Evolutionary conservation across 2,797 vertebrate species (phyloP).

Genomic region (Craterocephalus amniculus): DNA sequence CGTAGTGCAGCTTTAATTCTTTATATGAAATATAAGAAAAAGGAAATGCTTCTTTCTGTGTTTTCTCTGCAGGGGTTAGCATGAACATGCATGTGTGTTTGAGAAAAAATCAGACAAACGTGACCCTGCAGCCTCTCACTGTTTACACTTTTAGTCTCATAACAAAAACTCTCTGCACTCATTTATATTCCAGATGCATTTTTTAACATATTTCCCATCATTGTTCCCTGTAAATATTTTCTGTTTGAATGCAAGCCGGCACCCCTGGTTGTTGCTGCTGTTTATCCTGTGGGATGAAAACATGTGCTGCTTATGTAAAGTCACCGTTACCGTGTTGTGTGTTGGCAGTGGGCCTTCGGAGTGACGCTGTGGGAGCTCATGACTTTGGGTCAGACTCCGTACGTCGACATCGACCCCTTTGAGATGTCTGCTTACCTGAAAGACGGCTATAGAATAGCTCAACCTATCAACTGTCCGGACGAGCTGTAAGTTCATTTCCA

Average conservation of each 20-base stretch:
- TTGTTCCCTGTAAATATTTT: slow-evolving; percentile 64
- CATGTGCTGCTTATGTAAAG: not conserved
- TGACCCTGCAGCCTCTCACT: slow-evolving; percentile 1
- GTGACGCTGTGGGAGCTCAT: slow-evolving; percentile 98
- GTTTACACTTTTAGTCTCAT: slow-evolving; percentile 30
- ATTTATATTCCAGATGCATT: slow-evolving; percentile 42
- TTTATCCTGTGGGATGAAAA: slow-evolving; percentile 34
- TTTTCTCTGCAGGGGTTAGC: slow-evolving; percentile 8
- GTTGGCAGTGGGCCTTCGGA: slow-evolving; percentile 95
- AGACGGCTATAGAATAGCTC: slow-evolving; percentile 98
- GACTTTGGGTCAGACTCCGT: slow-evolving; percentile 98
- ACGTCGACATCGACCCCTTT: slow-evolving; percentile 98
- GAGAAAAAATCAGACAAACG: slow-evolving; percentile 1
- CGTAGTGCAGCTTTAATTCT: not conserved
- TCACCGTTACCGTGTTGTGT: slow-evolving; percentile 27
- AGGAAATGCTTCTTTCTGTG: slow-evolving; percentile 13
- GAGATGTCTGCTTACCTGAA: slow-evolving; percentile 99
- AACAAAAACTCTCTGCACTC: slow-evolving; percentile 25
- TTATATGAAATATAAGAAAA: not conserved
- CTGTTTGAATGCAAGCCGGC: slow-evolving; percentile 37
- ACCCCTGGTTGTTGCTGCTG: not conserved
- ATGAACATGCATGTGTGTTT: not conserved
- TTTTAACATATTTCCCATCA: slow-evolving; percentile 65
- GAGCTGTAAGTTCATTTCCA: slow-evolving; percentile 88
- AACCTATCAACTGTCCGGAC: slow-evolving; percentile 99